Base-by-base conservation (phyloP, 2,888 invertebrate genomes). In the Papilio demoleus region DNA sequence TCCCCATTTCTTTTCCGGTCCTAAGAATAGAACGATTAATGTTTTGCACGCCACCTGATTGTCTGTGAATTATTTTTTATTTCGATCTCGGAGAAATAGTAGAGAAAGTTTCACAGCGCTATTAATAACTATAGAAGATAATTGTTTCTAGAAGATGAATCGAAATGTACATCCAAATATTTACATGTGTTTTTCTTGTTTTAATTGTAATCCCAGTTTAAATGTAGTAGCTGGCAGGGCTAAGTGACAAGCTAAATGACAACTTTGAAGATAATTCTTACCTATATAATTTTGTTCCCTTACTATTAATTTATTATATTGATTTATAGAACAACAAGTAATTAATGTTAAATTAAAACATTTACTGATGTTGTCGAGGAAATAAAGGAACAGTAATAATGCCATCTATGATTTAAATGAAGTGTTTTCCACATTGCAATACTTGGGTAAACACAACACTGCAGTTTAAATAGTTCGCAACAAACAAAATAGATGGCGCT, bases 21-120 rank as follows among this genome's bases (percentile, higher is more conserved):
- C 56, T 70, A 66, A 65, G 69, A 70, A 70, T 58, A 65, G 45
- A 65, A 47, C 61, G 65, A 70, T 65, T 65, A 61, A 42, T 22
- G 65, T 65, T 61, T 56, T 62, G 61, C 65, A 70, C 65, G 69
- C 69, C 17, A 61, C 42, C 5, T 31, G 36, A 69, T 65, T 65
- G 65, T 63, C 47, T 66, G 58, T 66, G 45, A 70, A 59, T 67
- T 66, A 61, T 67, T 70, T 59, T 68, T 63, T 65, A 27, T 66
- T 63, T 60, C 47, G 8, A 63, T 63, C 66, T 67, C 50, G 22
- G 31, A 61, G 47, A 42, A 40, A 67, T 47, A 31, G 14, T 45
- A 47, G 63, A 56, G 71, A 71, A 73, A 73, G 69, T 73, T 71
- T 70, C 71, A 64, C 70, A 71, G 59, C 62, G 63, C 64, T 70